Evolutionary conservation across 2,113 vertebrate species (phyloP).

Genomic region (Sylvicapra grimmia): DNA sequence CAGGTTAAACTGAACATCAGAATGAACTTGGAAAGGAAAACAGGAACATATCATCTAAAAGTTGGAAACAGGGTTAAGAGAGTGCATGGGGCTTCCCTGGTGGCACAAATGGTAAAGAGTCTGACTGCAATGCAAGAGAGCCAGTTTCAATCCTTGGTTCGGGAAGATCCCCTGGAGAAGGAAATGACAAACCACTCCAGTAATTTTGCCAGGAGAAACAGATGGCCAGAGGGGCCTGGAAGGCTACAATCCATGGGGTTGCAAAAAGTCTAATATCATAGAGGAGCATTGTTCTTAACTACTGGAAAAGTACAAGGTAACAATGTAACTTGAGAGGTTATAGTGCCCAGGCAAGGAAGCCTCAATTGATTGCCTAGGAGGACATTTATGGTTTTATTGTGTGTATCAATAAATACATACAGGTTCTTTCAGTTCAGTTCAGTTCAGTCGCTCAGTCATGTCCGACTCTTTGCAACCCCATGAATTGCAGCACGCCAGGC

Average conservation of each 20-base stretch:
- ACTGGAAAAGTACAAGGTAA: neutral
- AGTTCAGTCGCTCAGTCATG: no score
- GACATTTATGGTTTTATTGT: neutral
- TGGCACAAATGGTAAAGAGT: neutral
- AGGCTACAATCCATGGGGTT: neutral
- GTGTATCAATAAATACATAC: neutral
- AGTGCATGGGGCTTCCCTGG: neutral
- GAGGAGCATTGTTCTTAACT: neutral
- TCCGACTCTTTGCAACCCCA: no score
- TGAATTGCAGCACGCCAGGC: no score
- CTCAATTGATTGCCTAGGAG: neutral
- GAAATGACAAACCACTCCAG: neutral
- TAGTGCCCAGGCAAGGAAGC: neutral
- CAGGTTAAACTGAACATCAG: neutral
- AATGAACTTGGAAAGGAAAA: neutral
- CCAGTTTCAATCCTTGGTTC: fast-evolving
- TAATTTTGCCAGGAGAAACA: neutral
- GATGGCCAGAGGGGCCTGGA: neutral
- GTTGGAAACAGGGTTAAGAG: neutral
- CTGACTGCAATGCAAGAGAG: neutral
- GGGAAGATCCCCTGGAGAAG: neutral
- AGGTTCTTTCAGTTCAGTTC: neutral
- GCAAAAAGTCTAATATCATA: neutral
- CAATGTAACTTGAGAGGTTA: neutral
- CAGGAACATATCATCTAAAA: neutral